A percentile compares a stretch with the other conserved stretches of the same genome.
Conservation (phyloP, 2,888 invertebrate genomes). For the Zygaena filipendulae region DNA sequence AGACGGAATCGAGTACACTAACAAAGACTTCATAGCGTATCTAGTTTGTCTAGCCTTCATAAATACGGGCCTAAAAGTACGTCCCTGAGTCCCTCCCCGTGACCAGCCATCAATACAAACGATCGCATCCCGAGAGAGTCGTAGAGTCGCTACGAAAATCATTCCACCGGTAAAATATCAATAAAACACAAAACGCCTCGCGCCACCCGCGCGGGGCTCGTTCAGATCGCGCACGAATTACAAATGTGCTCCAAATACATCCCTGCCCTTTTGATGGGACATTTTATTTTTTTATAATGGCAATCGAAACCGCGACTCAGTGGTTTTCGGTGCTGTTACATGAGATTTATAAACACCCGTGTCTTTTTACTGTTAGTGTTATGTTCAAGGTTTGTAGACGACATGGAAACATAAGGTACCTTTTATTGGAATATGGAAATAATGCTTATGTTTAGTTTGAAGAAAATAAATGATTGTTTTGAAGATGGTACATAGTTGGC, state of each 20-base stretch:
- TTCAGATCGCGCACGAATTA: conserved; percentile 41
- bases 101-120: conserved; percentile 48
- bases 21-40: too few species aligned
- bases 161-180: conserved; percentile 64
- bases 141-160: conserved; percentile 54
- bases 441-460: too few species aligned
- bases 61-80: too few species aligned
- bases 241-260: conserved; percentile 41
- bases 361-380: conserved; percentile 47
- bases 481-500: too few species aligned
- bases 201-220: conserved; percentile 32
- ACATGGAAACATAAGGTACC: too few species aligned
- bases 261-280: conserved; percentile 55
- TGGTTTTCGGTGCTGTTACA: conserved; percentile 27
- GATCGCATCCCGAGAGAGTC: conserved; percentile 46
- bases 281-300: conserved; percentile 52
- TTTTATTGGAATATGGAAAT: too few species aligned
- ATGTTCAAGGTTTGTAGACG: too few species aligned
- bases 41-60: too few species aligned
- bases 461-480: too few species aligned
- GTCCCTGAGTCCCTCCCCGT: conserved; percentile 33
- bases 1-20: too few species aligned
- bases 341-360: conserved; percentile 52
- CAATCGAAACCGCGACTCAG: conserved; percentile 32
- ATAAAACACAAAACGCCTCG: conserved; percentile 55